Percentiles rank a stretch among this genome's conserved stretches.
Evolutionary conservation across 2,113 vertebrate species (phyloP).

Genomic region (Myxocyprinus asiaticus): DNA sequence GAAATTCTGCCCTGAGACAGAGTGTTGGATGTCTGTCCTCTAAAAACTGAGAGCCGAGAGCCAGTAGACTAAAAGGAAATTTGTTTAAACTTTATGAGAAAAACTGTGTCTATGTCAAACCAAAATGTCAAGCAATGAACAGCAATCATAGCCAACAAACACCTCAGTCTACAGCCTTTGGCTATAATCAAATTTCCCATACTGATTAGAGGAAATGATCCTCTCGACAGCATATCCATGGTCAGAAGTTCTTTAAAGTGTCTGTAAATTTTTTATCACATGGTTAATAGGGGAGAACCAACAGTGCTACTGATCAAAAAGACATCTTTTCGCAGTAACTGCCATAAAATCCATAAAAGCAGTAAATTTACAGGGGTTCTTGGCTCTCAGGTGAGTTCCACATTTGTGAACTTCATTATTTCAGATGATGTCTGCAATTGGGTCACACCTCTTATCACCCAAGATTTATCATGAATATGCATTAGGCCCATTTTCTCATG

Average conservation of each 20-base stretch:
- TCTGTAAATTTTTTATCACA: not conserved
- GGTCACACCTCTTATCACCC: constrained; percentile 45
- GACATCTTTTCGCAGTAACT: not conserved
- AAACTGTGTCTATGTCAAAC: not conserved
- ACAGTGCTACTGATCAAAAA: not conserved
- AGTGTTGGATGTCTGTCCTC: constrained; percentile 7
- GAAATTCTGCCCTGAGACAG: not conserved
- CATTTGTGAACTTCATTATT: constrained; percentile 37
- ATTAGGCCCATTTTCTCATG: constrained; percentile 41
- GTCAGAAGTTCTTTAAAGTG: not conserved
- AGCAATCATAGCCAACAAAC: not conserved
- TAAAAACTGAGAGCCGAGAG: not conserved
- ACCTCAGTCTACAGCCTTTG: not conserved
- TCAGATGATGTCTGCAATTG: constrained; percentile 51
- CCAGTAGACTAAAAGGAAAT: not conserved
- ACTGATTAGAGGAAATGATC: not conserved
- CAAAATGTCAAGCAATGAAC: constrained; percentile 2
- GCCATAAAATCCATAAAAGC: too few species aligned
- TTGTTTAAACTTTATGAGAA: constrained; percentile 13
- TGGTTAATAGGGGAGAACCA: too few species aligned
- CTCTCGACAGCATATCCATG: not conserved
- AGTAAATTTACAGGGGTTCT: not conserved
- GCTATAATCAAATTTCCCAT: not conserved
- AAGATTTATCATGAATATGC: constrained; percentile 49
- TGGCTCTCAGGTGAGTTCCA: not conserved